phyloP scores from a whole-genome alignment of 1,140 invertebrate species.

The Drosophila repleta region DNA sequence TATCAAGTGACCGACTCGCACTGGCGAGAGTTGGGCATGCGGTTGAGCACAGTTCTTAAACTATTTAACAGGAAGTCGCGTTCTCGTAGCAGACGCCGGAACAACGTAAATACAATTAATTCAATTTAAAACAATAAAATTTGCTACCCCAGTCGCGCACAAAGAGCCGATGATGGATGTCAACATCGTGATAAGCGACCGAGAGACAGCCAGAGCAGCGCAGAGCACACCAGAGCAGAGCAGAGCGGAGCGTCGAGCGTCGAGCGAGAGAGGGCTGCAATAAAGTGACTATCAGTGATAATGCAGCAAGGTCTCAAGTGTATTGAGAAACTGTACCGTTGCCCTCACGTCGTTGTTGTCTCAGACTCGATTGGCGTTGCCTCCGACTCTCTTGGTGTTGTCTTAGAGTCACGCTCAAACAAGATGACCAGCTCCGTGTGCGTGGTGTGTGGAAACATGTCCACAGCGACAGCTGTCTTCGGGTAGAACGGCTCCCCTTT shows the following conservation, averaged over 20 bases:
- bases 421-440: slow-evolving; percentile 95
- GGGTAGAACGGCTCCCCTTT: slow-evolving; percentile 92
- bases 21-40: slow-evolving; percentile 40
- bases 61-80: slow-evolving; percentile 69
- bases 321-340: slow-evolving; percentile 29
- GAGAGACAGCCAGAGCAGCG: slow-evolving; percentile 12
- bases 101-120: slow-evolving; percentile 79
- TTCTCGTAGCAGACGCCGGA: slow-evolving; percentile 57
- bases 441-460: slow-evolving; percentile 96
- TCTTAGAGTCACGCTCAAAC: slow-evolving; percentile 87
- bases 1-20: slow-evolving; percentile 36
- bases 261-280: slow-evolving; percentile 12
- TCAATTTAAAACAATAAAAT: slow-evolving; percentile 80
- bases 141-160: slow-evolving; percentile 44
- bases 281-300: slow-evolving; percentile 32
- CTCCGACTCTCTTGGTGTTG: slow-evolving; percentile 31
- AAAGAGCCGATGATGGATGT: slow-evolving; percentile 67
- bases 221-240: slow-evolving; percentile 21
- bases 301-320: slow-evolving; percentile 6
- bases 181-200: slow-evolving; percentile 39
- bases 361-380: background rate
- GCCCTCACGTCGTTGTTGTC: slow-evolving; percentile 12
- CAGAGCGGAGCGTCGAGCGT: slow-evolving; percentile 14
- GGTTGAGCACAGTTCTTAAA: slow-evolving; percentile 35
- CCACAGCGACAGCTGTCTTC: slow-evolving; percentile 92